Base-by-base conservation (phyloP, 2,888 invertebrate genomes). In the Proisotoma minuta region DNA sequence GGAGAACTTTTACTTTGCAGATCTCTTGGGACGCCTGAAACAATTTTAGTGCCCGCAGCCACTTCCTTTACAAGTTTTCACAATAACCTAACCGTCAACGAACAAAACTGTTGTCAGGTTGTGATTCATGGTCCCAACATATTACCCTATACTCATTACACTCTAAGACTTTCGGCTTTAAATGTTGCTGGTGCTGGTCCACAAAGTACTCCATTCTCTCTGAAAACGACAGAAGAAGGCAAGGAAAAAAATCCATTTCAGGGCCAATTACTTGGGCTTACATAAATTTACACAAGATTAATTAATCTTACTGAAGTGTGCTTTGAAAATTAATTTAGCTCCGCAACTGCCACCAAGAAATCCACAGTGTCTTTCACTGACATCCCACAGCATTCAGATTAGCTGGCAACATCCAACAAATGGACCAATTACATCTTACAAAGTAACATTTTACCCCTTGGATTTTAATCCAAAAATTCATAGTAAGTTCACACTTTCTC, bases 331-430 rank as follows among this genome's bases (percentile, higher is more conserved):
- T 56, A 18, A 4, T 60, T 27, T 50, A 72, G 73, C 66, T 57
- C 69, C 71, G 39, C 47, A 60, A 23, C 60, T 65, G 43, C 65
- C 71, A 3, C 67, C 71, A 15, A 56, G 70, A 50, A 64, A 62
- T 50, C 63, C 65, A 23, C 66, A 65, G 29, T 73, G 73, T 57
- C 60, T 65, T 2, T 49, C 68, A 27, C 62, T 69, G 3, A 68
- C 72, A n/a, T 66, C 69, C 18, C 68, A 71, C 54, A 69, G 71
- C 59, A 68, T 73, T 58, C 73, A 73, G 57, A 60, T 73, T 56
- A 70, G 64, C 51, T 73, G 73, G 73, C 68, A 68, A 60, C 64
- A 61, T 23, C 71, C 73, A 2, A n/a, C 68, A 1, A 72, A 73
- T 65, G 73, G 73, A 50, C 61, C 69, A 12, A 66, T 73, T 47